Conservation (phyloP, 2,113 vertebrate species). For the Echinops telfairi region DNA sequence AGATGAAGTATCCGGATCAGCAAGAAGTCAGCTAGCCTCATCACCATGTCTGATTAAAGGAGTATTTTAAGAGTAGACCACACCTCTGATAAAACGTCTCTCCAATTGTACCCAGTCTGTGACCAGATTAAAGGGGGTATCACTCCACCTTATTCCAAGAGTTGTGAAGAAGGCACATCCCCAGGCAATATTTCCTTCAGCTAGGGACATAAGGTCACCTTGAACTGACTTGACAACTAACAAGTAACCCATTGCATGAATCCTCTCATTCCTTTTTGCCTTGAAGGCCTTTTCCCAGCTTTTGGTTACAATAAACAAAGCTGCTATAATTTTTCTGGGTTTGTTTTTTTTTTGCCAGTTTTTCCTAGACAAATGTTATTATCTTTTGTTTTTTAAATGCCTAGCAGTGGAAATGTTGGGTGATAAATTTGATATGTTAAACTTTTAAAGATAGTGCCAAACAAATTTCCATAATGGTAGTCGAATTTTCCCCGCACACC, state of each 20-base stretch:
- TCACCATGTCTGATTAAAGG: too few relatives aligned
- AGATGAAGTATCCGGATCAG: too few relatives aligned
- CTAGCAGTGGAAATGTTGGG: background rate
- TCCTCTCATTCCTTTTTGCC: background rate
- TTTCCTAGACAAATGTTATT: background rate
- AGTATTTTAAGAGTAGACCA: too few relatives aligned
- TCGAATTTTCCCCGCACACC: background rate
- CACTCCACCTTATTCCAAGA: background rate
- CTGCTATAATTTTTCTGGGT: background rate
- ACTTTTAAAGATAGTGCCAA: constrained; percentile 10
- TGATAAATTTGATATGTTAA: constrained; percentile 5
- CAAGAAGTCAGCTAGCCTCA: too few relatives aligned
- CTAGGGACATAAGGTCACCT: background rate
- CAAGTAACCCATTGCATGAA: background rate
- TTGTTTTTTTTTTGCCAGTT: background rate
- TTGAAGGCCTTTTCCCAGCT: constrained; percentile 22
- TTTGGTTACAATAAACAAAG: constrained; percentile 10
- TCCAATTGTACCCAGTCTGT: too few relatives aligned
- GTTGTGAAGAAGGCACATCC: background rate
- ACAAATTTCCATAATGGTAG: background rate
- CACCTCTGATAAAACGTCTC: too few relatives aligned
- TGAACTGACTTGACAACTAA: background rate
- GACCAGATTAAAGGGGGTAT: too few relatives aligned
- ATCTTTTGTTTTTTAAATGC: constrained; percentile 23
- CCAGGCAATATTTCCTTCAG: background rate